Percentiles rank a stretch among this genome's conserved stretches.
Conservation (phyloP, 1,140 invertebrate genomes). For the Papilio xuthus region DNA sequence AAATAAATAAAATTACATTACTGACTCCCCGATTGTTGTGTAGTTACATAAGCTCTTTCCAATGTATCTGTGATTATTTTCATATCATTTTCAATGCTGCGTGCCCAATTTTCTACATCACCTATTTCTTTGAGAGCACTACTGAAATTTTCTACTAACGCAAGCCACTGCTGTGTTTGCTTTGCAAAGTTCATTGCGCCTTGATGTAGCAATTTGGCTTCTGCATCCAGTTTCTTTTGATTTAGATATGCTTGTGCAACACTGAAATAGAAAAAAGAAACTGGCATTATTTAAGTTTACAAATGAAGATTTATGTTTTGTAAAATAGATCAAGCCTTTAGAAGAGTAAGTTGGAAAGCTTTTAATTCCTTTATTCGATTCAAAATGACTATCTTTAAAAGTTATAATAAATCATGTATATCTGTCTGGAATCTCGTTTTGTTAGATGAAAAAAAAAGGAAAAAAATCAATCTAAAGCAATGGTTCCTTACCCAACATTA, state of each 20-base stretch:
- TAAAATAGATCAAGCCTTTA: background rate
- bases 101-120: conserved; percentile 99
- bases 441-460: background rate
- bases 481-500: conserved; percentile 92
- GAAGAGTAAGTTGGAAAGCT: background rate
- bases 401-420: background rate
- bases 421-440: background rate
- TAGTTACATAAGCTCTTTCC: conserved; percentile 97
- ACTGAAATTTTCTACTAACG: conserved; percentile 97
- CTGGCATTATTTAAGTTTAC: background rate
- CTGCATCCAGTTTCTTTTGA: conserved; percentile 97
- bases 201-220: conserved; percentile 97
- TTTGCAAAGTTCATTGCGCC: conserved; percentile 97
- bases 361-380: background rate
- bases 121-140: conserved; percentile 98
- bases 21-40: conserved; percentile 71
- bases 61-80: conserved; percentile 94
- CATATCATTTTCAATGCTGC: conserved; percentile 98
- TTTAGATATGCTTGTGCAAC: conserved; percentile 99
- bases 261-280: conserved; percentile 73
- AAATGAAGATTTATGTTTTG: background rate
- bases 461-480: background rate
- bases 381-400: too few species aligned
- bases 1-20: conserved; percentile 40
- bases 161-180: conserved; percentile 97